phyloP scores from a whole-genome alignment of 2,888 invertebrate species.

The Leptopilina drosophilae region DNA sequence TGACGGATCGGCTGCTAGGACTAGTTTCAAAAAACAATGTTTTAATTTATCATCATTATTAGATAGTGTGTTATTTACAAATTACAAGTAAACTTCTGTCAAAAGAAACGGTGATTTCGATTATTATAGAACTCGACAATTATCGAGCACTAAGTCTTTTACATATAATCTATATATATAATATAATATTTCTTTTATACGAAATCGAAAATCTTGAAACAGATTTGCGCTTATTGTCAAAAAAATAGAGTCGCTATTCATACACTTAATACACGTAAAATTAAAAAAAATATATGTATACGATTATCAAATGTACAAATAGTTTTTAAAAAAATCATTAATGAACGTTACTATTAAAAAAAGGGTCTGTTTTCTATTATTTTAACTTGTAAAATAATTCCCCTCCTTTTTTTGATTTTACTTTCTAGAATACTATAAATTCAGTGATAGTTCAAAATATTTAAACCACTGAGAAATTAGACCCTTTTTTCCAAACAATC shows the following conservation, averaged over 20 bases:
- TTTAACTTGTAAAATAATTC: too few species aligned
- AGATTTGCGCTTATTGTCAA: constrained; percentile 5
- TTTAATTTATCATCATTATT: constrained; percentile 18
- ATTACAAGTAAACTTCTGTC: not conserved
- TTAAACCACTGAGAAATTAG: not conserved
- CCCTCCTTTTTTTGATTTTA: too few species aligned
- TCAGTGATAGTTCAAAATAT: too few species aligned
- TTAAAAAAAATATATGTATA: too few species aligned
- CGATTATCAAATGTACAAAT: too few species aligned
- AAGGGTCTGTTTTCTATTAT: too few species aligned
- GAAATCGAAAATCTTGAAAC: constrained; percentile 37
- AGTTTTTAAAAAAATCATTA: too few species aligned
- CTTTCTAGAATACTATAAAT: too few species aligned
- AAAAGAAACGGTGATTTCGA: constrained; percentile 1
- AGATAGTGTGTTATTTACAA: constrained; percentile 27
- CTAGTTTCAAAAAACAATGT: constrained; percentile 60
- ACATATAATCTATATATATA: not conserved
- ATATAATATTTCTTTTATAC: not conserved
- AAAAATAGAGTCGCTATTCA: constrained; percentile 31
- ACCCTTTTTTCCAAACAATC: not conserved
- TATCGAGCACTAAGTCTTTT: constrained; percentile 23
- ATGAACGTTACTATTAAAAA: too few species aligned
- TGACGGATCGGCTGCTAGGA: constrained; percentile 61
- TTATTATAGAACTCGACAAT: constrained; percentile 25
- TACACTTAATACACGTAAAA: not conserved